A percentile compares a stretch with the other conserved stretches of the same genome.
These are phyloP conservation scores for Acrocephalus scirpaceus DNA, from an alignment of 2,797 vertebrate species.

Conservation along the genomic window DNA sequence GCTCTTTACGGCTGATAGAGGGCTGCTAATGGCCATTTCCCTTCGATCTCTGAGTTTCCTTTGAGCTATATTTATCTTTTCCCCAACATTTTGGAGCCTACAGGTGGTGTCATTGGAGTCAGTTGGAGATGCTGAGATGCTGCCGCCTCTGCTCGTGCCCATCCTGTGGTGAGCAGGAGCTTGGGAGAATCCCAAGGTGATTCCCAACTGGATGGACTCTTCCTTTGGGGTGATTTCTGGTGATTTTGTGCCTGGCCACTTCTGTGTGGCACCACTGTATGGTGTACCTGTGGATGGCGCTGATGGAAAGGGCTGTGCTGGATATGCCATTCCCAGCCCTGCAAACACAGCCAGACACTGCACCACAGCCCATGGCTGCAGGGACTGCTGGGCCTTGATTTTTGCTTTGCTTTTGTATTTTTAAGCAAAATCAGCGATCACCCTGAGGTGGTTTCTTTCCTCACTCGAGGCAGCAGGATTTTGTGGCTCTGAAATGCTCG, in stretches of 20 bases:
- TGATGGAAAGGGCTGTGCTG: background rate
- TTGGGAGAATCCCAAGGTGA: background rate
- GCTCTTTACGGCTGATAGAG: slow-evolving; percentile 32
- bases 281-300: rapidly evolving
- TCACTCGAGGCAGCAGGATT: rapidly evolving
- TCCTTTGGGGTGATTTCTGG: background rate
- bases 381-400: background rate
- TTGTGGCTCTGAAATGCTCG: background rate
- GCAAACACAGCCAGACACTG: background rate
- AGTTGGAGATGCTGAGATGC: background rate
- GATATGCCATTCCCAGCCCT: background rate
- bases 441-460: background rate
- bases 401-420: background rate
- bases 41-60: slow-evolving; percentile 32
- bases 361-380: background rate
- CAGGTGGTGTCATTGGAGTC: background rate
- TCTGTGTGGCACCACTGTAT: rapidly evolving
- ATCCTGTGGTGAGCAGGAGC: background rate
- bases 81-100: slow-evolving; percentile 14
- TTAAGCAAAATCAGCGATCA: background rate
- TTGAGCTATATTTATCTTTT: slow-evolving; percentile 9
- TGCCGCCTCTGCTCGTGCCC: rapidly evolving
- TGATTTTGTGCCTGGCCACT: background rate
- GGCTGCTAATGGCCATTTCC: slow-evolving; percentile 39
- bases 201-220: background rate